Evolutionary conservation across 2,888 invertebrate species (phyloP), one percentile per base, ranked within the genome.

Genomic region (Clostera curtula): DNA sequence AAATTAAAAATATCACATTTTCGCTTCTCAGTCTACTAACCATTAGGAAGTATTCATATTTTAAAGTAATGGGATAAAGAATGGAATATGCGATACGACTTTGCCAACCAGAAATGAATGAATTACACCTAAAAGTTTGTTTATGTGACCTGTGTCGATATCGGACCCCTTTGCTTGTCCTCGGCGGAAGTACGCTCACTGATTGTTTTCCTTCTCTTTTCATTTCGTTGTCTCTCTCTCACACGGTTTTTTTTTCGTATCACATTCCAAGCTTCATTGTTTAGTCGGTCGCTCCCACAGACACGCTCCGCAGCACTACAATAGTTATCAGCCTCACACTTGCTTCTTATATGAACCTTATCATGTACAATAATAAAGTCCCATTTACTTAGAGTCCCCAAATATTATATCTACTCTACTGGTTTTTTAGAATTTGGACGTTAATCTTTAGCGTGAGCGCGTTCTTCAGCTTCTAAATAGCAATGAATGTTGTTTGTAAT

Each of bases 191-290:
- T 56, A 42, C 49, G 53, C 43, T 23, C 10, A 9, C 9, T 15
- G 50, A 40, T 32, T 34, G 40, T 36, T 36, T 31, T 43, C 38
- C 38, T 32, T 55, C 56, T 55, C 59, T 27, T n/a, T 41, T 54
- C 49, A 17, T 25, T 23, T 29, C 23, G 25, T 31, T 29, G 24
- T 52, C 56, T 59, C 63, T 30, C 52, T 62, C 57, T 28, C 52
- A 39, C 64, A 36, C 32, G 6, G 6, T 34, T 56, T 63, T n/a
- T n/a, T 50, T 70, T 73, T 66, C 55, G 58, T 67, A 61, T 66
- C 61, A 56, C 76, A 80, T 80, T 80, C 80, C 80, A 53, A 60
- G 49, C 60, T 40, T 58, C 66, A 72, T 74, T 75, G 75, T 72
- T 67, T 50, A 63, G 50, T 44, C 54, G 62, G 45, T 47, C 54